Conservation (phyloP, 2,888 invertebrate species). For the Iselma pallidipennis region DNA sequence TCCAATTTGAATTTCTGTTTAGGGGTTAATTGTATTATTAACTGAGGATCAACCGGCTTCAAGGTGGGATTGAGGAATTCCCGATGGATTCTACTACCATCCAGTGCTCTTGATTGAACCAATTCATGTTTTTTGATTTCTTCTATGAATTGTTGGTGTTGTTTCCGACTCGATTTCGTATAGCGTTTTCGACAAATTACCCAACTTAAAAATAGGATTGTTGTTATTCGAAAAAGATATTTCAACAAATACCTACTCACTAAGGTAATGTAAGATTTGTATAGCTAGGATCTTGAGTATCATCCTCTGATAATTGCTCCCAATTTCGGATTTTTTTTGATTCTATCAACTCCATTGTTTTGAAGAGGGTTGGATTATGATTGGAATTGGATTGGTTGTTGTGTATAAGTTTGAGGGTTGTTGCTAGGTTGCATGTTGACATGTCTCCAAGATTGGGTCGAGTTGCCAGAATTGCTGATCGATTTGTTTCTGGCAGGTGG, state of each 20-base stretch:
- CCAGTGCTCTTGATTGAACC: conserved; percentile 65
- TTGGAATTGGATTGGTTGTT: not conserved
- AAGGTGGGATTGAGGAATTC: conserved; percentile 66
- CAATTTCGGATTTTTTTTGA: not conserved
- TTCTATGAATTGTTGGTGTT: conserved; percentile 63
- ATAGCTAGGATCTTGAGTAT: conserved; percentile 61
- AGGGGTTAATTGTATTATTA: conserved; percentile 44
- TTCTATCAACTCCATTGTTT: not conserved
- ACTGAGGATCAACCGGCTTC: conserved; percentile 43
- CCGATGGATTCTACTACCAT: conserved; percentile 66
- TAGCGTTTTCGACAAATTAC: conserved; percentile 69
- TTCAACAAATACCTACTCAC: too few species aligned
- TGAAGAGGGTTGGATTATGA: not conserved
- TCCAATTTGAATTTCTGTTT: conserved; percentile 47
- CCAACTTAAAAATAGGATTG: conserved; percentile 53
- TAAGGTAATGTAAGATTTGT: conserved; percentile 63
- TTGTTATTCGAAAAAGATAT: not conserved
- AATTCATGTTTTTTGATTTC: conserved; percentile 66
- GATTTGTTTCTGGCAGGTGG: not conserved
- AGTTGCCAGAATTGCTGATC: not conserved
- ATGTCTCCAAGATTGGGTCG: not conserved
- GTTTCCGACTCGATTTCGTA: conserved; percentile 58
- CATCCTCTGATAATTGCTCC: not conserved
- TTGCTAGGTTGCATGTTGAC: conserved; percentile 16
- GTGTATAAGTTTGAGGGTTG: not conserved